Base-by-base conservation (phyloP, 2,797 vertebrate genomes). In the Rhabdomys pumilio region DNA sequence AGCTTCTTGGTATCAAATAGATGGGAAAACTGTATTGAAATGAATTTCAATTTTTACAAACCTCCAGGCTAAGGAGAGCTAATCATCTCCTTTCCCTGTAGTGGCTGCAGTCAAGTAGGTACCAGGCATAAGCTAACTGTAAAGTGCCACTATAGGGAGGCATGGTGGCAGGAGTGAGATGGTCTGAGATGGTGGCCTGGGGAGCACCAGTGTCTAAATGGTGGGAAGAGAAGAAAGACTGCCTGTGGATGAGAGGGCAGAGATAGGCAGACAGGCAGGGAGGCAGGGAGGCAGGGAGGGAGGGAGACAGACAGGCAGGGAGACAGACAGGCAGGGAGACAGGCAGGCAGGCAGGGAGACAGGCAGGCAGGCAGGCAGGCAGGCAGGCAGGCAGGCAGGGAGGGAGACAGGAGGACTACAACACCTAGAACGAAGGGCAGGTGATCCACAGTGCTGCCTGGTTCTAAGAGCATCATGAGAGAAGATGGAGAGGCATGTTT, bases 391-490 rank as follows among this genome's bases (percentile, higher is more conserved):
- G 5, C 47, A 47, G 50, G 3, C 17, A n/a, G 4, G 59, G 3
- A 55, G 47, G 24, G 4, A 65, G n/a, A 73, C 8, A 73, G 20
- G 12, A 17, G 20, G 26, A 53, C 90, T 20, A 72, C 5, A 10
- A 24, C n/a, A 20, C 11, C 89, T 24, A 53, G 47, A 50, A n/a
- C 15, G 67, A 59, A 55, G 77, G 29, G 20, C 31, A 87, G 19
- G 0, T 67, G 53, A 34, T 13, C n/a, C 19, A 24, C n/a, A 53
- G 38, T 0, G 77, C 72, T 5, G 10, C 0, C 0, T 26, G 34
- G 63, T 31, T 11, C 34, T 34, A 14, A 57, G 67, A 79, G 50
- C 44, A 13, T 69, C 14, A 0, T 15, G 6, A 47, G 91, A 80
- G 7, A 24, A 88, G 12, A 17, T 0, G 1, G 53, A 63, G 75